Base-by-base conservation (phyloP, 1,140 invertebrate genomes). In the Agrilus planipennis region DNA sequence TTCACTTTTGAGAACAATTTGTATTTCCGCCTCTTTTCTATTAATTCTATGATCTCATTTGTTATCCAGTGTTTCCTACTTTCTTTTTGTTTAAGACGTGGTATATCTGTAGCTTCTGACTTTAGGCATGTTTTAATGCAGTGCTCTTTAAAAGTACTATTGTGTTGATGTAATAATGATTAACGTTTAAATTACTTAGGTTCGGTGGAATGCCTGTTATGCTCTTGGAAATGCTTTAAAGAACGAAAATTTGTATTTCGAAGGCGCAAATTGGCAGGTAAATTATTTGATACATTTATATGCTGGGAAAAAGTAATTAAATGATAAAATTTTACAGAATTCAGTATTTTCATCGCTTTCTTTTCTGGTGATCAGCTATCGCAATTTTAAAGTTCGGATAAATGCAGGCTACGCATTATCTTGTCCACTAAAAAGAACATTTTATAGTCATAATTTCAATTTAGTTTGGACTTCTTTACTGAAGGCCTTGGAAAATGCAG, bases 131-230 rank as follows among this genome's bases (percentile, higher is more conserved):
- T n/a, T n/a, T n/a, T n/a, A n/a, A n/a, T n/a, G n/a, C n/a, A n/a
- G n/a, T n/a, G n/a, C n/a, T n/a, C n/a, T n/a, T n/a, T n/a, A n/a
- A n/a, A n/a, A n/a, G n/a, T n/a, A n/a, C n/a, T n/a, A n/a, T n/a
- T n/a, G n/a, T n/a, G n/a, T n/a, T n/a, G n/a, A n/a, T n/a, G n/a
- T n/a, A n/a, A n/a, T 29, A 4, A 36, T 45, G 18, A 39, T 2
- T 2, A 5, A 32, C 16, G n/a, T 21, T 22, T 28, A 45, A 20
- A 34, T 32, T 53, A 61, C 53, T 35, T 44, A 78, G 75, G 73
- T 88, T 6, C 72, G 85, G 31, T 93, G 89, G 88, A 93, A 91
- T 65, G 81, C 87, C 7, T 91, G 88, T 57, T 83, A 89, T 61
- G 86, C 87, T 11, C 58, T 89, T 10, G 82, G 85, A 15, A 84